A percentile compares a stretch with the other conserved stretches of the same genome.
These are phyloP conservation scores for Arrhamphus sclerolepis DNA, from an alignment of 2,797 vertebrate genomes.

Conservation along the genomic window DNA sequence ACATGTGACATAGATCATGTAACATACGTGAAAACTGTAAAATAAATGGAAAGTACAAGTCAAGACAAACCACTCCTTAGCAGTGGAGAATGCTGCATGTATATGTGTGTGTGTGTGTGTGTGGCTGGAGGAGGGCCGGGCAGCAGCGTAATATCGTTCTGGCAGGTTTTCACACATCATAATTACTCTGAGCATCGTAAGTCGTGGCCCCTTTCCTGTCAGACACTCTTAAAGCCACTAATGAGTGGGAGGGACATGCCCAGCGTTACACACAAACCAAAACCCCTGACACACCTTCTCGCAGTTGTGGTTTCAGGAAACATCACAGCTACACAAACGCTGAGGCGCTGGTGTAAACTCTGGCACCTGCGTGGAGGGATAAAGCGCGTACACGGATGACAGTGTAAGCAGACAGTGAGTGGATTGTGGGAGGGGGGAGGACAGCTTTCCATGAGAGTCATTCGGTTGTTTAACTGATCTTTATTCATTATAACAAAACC, in stretches of 20 bases:
- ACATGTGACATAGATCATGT: no score
- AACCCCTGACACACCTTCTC: constrained; percentile 37
- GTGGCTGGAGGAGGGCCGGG: constrained; percentile 10
- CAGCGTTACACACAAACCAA: constrained; percentile 20
- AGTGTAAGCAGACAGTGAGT: constrained; percentile 27
- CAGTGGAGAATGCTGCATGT: constrained; percentile 4
- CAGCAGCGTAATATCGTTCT: constrained; percentile 15
- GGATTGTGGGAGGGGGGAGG: constrained; percentile 56
- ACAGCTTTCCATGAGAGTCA: constrained; percentile 53
- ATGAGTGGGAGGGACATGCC: constrained; percentile 44
- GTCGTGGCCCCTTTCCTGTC: constrained; percentile 22
- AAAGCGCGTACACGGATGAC: constrained; percentile 12
- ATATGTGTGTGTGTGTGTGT: constrained; percentile 1
- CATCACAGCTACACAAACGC: constrained; percentile 26
- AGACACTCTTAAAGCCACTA: constrained; percentile 53
- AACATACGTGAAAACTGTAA: constrained; percentile 7
- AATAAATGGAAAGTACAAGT: constrained; percentile 24
- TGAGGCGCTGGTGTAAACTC: constrained; percentile 14
- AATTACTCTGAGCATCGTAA: constrained; percentile 34
- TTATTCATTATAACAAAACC: constrained; percentile 52
- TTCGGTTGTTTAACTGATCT: constrained; percentile 37
- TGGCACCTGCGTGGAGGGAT: constrained; percentile 3
- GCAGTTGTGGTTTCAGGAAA: constrained; percentile 19
- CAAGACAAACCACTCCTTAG: constrained; percentile 10
- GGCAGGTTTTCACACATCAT: constrained; percentile 46